Evolutionary conservation across 2,888 invertebrate species (phyloP).

Genomic region (Petrolisthes manimaculis): DNA sequence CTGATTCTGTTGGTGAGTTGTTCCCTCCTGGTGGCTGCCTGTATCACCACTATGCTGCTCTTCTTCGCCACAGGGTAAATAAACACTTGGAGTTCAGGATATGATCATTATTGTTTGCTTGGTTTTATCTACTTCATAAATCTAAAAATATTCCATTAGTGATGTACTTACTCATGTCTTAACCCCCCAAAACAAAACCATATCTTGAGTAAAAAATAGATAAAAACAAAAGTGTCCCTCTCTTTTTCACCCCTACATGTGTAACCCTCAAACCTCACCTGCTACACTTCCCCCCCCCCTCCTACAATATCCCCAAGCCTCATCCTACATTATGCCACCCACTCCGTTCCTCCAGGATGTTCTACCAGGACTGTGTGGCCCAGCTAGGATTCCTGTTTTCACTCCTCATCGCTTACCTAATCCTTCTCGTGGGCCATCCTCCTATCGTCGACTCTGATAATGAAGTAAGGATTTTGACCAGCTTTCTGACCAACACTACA

Average conservation of each 20-base stretch:
- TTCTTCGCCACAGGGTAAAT: slow-evolving; percentile 65
- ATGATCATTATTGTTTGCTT: neutral
- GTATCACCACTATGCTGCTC: slow-evolving; percentile 64
- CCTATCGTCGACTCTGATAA: slow-evolving; percentile 11
- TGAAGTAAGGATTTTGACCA: slow-evolving; percentile 24
- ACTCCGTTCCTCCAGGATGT: slow-evolving; percentile 54
- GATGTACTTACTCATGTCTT: too few relatives aligned
- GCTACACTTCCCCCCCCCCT: neutral
- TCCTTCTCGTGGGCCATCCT: slow-evolving; percentile 35
- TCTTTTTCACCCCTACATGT: neutral
- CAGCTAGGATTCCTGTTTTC: slow-evolving; percentile 60
- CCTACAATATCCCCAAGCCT: neutral
- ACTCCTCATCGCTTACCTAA: slow-evolving; percentile 53
- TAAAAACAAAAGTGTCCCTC: too few relatives aligned
- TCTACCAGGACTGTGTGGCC: slow-evolving; percentile 66
- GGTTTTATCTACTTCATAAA: neutral
- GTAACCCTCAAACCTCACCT: neutral
- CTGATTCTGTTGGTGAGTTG: slow-evolving; percentile 53
- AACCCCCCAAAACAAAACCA: too few relatives aligned
- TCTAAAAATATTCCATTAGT: neutral
- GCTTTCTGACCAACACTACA: too few relatives aligned
- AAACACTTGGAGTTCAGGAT: too few relatives aligned
- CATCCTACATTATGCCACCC: neutral
- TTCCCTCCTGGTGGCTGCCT: slow-evolving; percentile 53
- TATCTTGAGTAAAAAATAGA: too few relatives aligned